A percentile compares a stretch with the other conserved stretches of the same genome.
Conservation (phyloP, 1,140 invertebrate species). For the Gonatopus flavifemur region DNA sequence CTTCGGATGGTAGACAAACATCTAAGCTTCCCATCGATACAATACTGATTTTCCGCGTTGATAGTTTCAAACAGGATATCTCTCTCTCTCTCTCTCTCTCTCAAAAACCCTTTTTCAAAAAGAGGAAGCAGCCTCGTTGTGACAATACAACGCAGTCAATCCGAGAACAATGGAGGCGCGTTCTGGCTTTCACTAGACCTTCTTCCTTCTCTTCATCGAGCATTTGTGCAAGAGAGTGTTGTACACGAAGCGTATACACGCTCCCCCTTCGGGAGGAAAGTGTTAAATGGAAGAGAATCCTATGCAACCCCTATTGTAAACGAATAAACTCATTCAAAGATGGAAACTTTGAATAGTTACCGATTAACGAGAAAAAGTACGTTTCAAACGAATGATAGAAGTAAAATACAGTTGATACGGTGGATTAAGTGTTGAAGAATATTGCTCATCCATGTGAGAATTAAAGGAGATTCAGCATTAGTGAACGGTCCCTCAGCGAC, state of each 20-base stretch:
- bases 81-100: conserved; percentile 30
- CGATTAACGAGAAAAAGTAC: no score
- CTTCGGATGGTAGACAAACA: conserved; percentile 34
- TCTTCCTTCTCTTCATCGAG: conserved; percentile 15
- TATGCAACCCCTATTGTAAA: conserved; percentile 50
- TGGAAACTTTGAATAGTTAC: no score
- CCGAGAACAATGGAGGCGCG: conserved; percentile 45
- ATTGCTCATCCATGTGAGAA: no score
- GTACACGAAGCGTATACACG: no score
- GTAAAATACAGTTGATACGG: no score
- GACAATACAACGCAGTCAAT: conserved; percentile 45
- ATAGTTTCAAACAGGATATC: conserved; percentile 42
- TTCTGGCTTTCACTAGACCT: neutral
- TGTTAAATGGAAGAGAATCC: conserved; percentile 27
- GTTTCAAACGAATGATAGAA: no score
- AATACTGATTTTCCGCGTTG: conserved; percentile 51
- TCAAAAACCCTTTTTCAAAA: no score
- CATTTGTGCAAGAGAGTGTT: no score
- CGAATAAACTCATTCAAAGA: conserved; percentile 44
- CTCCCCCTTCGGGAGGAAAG: neutral
- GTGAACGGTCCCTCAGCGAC: conserved; percentile 25
- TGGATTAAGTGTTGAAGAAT: no score
- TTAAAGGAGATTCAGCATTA: no score
- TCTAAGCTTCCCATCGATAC: conserved; percentile 23
- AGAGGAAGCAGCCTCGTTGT: no score